Base-by-base conservation (phyloP, 2,888 invertebrate species). In the Drosophila cracens region DNA sequence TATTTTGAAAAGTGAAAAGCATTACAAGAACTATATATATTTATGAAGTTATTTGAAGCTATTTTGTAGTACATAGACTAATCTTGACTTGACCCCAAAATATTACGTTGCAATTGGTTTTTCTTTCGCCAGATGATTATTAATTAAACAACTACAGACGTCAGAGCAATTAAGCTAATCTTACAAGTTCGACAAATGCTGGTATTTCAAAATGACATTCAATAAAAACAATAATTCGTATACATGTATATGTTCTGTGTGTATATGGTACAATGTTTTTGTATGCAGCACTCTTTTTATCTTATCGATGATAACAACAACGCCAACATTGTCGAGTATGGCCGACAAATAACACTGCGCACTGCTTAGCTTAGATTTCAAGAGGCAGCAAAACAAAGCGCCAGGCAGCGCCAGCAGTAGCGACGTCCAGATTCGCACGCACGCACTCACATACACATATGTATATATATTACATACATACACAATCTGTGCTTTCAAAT, bases 121-220 rank as follows among this genome's bases (percentile, higher is more conserved):
- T 65, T 49, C 69, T 46, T 62, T 36, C 8, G 5, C 21, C 51
- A 78, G 38, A 60, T 33, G 68, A 78, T 81, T 71, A 83, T 80
- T 80, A 85, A 86, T 80, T 73, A 70, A 68, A 59, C 38, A 66
- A 57, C 46, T 62, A 64, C 64, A 60, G 69, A 79, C 84, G 76
- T 87, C 89, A 87, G 65, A 79, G 59, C 66, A 86, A 81, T 83
- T 74, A 83, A 76, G 64, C 73, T 89, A 79, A 84, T 84, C 89
- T 81, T 63, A 57, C 52, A 76, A 73, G 40, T 70, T 75, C 10
- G 60, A 48, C 52, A 67, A 63, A 63, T 53, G 54, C 54, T 76
- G 67, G 65, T 80, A 84, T 80, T 81, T 71, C 56, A 79, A 83
- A 84, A 81, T 87, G 73, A 72, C 84, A 83, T 86, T 83, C 75